Percentiles rank a stretch among this genome's conserved stretches.
phyloP scores from a whole-genome alignment of 2,113 vertebrate genomes.

The Neomonachus schauinslandi region DNA sequence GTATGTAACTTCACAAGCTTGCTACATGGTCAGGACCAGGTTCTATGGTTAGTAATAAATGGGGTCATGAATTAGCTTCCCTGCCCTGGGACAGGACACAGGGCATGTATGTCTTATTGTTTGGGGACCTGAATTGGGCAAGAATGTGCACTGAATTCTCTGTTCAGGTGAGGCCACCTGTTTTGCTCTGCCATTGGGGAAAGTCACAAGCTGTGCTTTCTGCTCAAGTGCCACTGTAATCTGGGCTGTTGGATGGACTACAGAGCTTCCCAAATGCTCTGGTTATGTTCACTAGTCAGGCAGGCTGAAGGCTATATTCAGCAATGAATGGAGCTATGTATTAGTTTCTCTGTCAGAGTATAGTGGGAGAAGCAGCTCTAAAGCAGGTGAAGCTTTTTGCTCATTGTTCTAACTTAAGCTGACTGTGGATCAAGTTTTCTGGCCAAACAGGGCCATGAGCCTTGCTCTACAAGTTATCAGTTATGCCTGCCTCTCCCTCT shows the following conservation, averaged over 20 bases:
- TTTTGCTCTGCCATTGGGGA: not conserved
- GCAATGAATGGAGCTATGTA: not conserved
- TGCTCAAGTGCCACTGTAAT: not conserved
- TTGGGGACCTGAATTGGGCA: not conserved
- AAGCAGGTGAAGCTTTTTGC: not conserved
- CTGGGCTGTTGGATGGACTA: not conserved
- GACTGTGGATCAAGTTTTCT: not conserved
- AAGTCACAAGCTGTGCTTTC: not conserved
- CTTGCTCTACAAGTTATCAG: not conserved
- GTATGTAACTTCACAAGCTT: not conserved
- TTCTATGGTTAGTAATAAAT: not conserved
- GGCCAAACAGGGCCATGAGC: not conserved
- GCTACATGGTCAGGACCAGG: not conserved
- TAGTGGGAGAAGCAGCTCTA: not conserved
- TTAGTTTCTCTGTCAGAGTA: not conserved
- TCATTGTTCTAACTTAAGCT: not conserved
- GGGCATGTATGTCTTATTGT: not conserved
- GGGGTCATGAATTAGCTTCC: not conserved
- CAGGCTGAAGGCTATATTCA: not conserved
- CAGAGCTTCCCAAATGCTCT: not conserved
- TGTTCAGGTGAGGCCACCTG: not conserved
- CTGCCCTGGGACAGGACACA: not conserved
- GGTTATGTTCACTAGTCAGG: not conserved
- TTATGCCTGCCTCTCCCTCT: not conserved
- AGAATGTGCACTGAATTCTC: not conserved